phyloP scores from a whole-genome alignment of 2,888 invertebrate species.

The Cacoxenus indagator region DNA sequence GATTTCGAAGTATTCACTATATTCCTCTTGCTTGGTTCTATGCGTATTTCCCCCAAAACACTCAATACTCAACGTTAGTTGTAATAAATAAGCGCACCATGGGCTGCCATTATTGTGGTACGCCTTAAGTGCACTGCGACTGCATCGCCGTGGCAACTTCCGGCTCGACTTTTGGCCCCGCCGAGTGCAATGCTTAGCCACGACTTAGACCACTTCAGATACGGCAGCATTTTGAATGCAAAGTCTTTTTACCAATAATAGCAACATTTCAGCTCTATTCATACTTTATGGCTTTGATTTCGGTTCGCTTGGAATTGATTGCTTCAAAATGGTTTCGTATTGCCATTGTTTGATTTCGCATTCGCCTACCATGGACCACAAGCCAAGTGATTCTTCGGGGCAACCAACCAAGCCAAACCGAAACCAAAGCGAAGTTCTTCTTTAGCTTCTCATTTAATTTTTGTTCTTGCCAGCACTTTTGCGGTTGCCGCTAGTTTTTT shows the following conservation, averaged over 20 bases:
- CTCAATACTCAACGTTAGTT: too few species aligned
- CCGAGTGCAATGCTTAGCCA: too few species aligned
- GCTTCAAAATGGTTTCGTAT: not conserved
- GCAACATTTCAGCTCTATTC: not conserved
- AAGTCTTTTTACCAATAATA: not conserved
- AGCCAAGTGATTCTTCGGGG: not conserved
- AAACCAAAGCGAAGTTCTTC: not conserved
- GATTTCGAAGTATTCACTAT: too few species aligned
- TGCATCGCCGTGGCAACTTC: not conserved
- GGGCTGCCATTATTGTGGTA: not conserved
- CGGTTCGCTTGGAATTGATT: not conserved
- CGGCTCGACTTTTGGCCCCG: not conserved
- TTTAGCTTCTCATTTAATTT: not conserved
- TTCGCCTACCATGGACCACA: not conserved
- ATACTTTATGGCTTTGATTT: conserved; percentile 2
- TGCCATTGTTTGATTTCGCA: not conserved
- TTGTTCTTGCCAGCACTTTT: conserved; percentile 11
- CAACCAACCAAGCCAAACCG: too few species aligned
- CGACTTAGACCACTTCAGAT: not conserved
- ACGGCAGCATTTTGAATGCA: not conserved
- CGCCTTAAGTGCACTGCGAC: not conserved
- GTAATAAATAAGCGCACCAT: not conserved
- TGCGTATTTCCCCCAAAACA: too few species aligned
- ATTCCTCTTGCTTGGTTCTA: too few species aligned
- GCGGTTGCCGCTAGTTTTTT: conserved; percentile 32